These are phyloP conservation scores for Rotaria macrura DNA, from an alignment of 2,888 invertebrate species.

Conservation along the genomic window DNA sequence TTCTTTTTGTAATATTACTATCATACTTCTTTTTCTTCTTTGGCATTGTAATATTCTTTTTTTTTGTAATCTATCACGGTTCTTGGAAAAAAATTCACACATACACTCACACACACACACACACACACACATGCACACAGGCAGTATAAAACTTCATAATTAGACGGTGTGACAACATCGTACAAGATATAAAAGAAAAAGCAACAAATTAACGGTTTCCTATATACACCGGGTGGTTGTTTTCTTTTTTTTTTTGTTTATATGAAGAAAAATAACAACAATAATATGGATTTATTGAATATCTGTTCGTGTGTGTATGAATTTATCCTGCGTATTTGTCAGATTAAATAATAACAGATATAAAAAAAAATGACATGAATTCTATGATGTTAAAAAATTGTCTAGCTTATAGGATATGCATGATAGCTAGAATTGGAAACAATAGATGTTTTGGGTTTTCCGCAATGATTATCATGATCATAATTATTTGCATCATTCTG, in stretches of 20 bases:
- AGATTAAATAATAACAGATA: not conserved
- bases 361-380: not conserved
- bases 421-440: not conserved
- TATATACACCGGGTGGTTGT: not conserved
- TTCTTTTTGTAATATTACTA: not conserved
- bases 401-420: not conserved
- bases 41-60: not conserved
- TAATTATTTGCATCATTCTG: not conserved
- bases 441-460: slow-evolving; percentile 1
- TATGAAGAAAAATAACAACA: slow-evolving; percentile 8
- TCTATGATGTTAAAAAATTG: not conserved
- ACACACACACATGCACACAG: no score
- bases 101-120: no score
- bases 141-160: not conserved
- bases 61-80: not conserved
- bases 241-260: not conserved
- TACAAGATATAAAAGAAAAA: not conserved
- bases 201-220: not conserved
- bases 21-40: not conserved
- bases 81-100: not conserved
- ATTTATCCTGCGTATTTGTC: not conserved
- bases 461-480: slow-evolving; percentile 6
- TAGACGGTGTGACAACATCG: not conserved
- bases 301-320: not conserved
- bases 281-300: not conserved